A percentile compares a stretch with the other conserved stretches of the same genome.
Conservation (phyloP, 2,113 vertebrate species). For the Pycnonotus jocosus region DNA sequence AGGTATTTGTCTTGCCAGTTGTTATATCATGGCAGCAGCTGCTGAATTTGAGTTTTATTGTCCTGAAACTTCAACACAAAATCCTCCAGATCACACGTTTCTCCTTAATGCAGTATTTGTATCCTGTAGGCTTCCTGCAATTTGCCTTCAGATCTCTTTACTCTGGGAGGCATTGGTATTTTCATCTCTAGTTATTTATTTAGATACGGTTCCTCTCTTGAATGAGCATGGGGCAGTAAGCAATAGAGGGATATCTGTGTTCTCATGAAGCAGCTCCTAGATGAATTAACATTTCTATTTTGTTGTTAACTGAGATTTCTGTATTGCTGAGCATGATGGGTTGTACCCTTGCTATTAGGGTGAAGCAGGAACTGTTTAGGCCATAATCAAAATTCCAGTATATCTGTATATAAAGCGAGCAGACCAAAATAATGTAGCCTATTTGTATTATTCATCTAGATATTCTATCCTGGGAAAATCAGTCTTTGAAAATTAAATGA, state of each 20-base stretch:
- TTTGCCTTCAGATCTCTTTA: background rate
- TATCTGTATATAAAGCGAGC: background rate
- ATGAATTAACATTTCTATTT: background rate
- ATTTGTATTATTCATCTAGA: background rate
- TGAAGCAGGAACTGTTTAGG: background rate
- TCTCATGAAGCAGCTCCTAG: background rate
- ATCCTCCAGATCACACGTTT: constrained; percentile 11
- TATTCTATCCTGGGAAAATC: background rate
- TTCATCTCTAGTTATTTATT: background rate
- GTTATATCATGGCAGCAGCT: constrained; percentile 39
- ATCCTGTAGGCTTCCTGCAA: background rate
- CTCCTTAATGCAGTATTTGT: background rate
- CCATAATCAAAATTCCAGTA: background rate
- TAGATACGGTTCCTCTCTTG: background rate
- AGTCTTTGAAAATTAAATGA: background rate
- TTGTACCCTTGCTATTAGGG: background rate
- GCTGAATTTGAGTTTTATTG: constrained; percentile 44
- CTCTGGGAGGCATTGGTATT: background rate
- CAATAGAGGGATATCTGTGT: background rate
- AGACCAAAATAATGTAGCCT: background rate
- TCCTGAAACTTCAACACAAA: constrained; percentile 41
- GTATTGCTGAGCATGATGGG: background rate
- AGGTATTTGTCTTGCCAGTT: constrained; percentile 37
- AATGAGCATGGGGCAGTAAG: background rate
- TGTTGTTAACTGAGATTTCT: background rate